Evolutionary conservation across 2,888 invertebrate species (phyloP), one percentile per base, ranked within the genome.

Genomic region (Onchidella celtica): DNA sequence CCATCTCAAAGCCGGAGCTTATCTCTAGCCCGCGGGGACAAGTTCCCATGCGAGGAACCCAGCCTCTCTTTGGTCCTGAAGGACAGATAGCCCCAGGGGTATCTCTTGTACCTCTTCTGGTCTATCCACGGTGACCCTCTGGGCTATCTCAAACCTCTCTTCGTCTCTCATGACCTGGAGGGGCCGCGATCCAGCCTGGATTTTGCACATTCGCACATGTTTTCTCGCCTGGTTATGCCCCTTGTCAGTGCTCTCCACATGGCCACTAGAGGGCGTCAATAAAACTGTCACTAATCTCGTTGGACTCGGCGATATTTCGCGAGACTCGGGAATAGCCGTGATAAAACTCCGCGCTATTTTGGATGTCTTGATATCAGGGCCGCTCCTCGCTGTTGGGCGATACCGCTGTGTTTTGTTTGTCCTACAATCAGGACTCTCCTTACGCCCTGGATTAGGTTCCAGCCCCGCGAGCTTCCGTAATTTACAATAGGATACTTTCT

Each of bases 1-100:
- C n/a, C n/a, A n/a, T 57, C 72, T 72, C 72, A 72, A 72, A 72
- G 72, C 24, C 57, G 55, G 24, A 2, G 32, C 72, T 72, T 72
- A 72, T 72, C 72, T 17, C 32, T 34, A 9, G 29, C n/a, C 29
- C 57, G n/a, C 72, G 6, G 55, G 17, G 55, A 21, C 1, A 24
- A 2, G 9, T 55, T 70, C 70, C 70, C 55, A 47, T 29, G 29
- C 32, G 3, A 24, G 55, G 57, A 34, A 72, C 34, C 57, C 32
- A 34, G 72, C 6, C 72, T 57, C 0, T 29, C 72, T 72, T 72
- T 72, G 72, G 57, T 55, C 57, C 14, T 38, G 6, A 2, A 11
- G 6, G 27, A 6, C 55, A 17, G 72, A 72, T 72, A 57, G 55
- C 72, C 69, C 57, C 32, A 57, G 72, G 70, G 55, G 57, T 24